Percentiles rank a stretch among this genome's conserved stretches.
Conservation (phyloP, 2,113 vertebrate genomes). For the Actenoides hombroni region DNA sequence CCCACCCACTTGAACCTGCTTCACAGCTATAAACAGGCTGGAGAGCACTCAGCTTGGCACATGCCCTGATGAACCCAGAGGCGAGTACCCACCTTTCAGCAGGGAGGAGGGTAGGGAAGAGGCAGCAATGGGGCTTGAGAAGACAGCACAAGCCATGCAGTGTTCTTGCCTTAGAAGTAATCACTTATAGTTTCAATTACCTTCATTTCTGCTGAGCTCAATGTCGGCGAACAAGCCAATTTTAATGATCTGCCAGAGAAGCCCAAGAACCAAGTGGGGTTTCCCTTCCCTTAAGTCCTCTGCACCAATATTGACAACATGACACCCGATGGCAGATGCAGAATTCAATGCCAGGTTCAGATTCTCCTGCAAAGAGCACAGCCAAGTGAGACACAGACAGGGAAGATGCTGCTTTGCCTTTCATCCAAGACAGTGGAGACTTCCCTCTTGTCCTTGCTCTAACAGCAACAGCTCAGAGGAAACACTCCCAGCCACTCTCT, state of each 20-base stretch:
- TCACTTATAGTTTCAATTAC: conserved; percentile 59
- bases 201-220: conserved; percentile 94
- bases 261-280: conserved; percentile 92
- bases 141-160: neutral
- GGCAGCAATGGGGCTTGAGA: accelerated
- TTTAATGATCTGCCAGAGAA: conserved; percentile 98
- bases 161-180: neutral
- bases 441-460: neutral
- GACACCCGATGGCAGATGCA: conserved; percentile 94
- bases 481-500: accelerated
- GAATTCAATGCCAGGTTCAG: conserved; percentile 96
- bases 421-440: neutral
- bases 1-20: neutral
- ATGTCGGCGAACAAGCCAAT: conserved; percentile 96
- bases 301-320: conserved; percentile 97
- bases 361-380: conserved; percentile 84
- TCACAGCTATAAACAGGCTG: neutral
- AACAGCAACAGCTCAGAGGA: neutral
- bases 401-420: neutral
- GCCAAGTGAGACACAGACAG: neutral
- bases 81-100: neutral
- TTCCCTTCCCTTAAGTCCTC: conserved; percentile 94
- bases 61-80: accelerated
- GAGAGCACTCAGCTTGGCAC: neutral
- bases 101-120: neutral